Evolutionary conservation across 1,140 invertebrate genomes (phyloP).

Genomic region (Antheraea pernyi): DNA sequence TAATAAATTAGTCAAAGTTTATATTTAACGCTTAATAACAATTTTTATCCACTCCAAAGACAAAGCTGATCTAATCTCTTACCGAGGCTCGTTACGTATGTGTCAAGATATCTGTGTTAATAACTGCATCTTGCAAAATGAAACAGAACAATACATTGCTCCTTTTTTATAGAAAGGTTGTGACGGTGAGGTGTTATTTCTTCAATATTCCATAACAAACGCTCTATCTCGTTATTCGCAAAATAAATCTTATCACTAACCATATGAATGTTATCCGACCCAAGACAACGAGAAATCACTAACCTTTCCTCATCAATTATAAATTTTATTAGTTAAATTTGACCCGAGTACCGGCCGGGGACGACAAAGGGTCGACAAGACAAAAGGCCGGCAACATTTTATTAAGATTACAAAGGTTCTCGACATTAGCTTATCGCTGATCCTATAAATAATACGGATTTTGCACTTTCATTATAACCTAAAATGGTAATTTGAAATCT

Average conservation of each 20-base stretch:
- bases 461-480: background rate
- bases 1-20: too few relatives aligned
- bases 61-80: too few relatives aligned
- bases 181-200: too few relatives aligned
- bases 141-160: too few relatives aligned
- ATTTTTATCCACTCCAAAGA: too few relatives aligned
- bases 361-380: constrained; percentile 6
- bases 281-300: background rate
- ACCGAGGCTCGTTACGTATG: too few relatives aligned
- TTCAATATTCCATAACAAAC: too few relatives aligned
- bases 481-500: background rate
- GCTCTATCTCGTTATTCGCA: background rate
- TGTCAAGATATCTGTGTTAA: too few relatives aligned
- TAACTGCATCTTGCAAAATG: too few relatives aligned
- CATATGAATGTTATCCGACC: background rate
- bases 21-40: too few relatives aligned
- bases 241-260: background rate
- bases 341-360: background rate
- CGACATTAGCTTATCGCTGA: constrained; percentile 13
- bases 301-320: constrained; percentile 9
- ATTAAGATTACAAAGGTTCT: constrained; percentile 19
- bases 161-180: too few relatives aligned
- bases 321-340: constrained; percentile 9
- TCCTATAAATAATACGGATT: constrained; percentile 15
- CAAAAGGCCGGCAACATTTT: constrained; percentile 20